A percentile compares a stretch with the other conserved stretches of the same genome.
Evolutionary conservation across 2,888 invertebrate genomes (phyloP).

Genomic region (Prosopocoilus inquinatus): DNA sequence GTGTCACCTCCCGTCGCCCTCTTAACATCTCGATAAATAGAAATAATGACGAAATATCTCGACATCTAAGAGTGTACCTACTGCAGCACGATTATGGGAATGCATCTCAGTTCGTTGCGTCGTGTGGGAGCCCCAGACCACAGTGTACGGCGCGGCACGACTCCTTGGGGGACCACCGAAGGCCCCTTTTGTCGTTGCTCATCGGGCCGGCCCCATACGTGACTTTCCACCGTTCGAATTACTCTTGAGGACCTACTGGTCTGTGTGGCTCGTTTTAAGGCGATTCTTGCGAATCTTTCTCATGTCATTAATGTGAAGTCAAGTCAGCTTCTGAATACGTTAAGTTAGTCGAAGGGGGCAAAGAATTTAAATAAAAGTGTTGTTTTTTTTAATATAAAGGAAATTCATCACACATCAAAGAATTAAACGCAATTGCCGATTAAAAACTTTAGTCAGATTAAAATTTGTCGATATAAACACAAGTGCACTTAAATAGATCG

Average conservation of each 20-base stretch:
- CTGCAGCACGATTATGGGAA: slow-evolving; percentile 20
- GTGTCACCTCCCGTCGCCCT: slow-evolving; percentile 1
- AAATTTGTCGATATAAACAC: too few relatives aligned
- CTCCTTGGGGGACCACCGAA: slow-evolving; percentile 28
- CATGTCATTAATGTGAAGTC: slow-evolving; percentile 14
- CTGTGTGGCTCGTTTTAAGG: slow-evolving; percentile 11
- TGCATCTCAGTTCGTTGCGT: slow-evolving; percentile 35
- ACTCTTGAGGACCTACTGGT: slow-evolving; percentile 14
- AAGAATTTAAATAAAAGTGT: too few relatives aligned
- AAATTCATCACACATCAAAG: too few relatives aligned
- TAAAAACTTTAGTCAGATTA: too few relatives aligned
- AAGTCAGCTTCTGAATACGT: not conserved
- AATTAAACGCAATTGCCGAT: too few relatives aligned
- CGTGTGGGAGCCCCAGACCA: slow-evolving; percentile 41
- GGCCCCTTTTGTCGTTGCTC: slow-evolving; percentile 28
- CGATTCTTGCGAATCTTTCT: slow-evolving; percentile 13
- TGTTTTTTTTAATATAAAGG: too few relatives aligned
- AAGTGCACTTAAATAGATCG: too few relatives aligned
- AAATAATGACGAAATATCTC: slow-evolving; percentile 14
- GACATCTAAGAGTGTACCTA: not conserved
- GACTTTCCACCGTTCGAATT: slow-evolving; percentile 9
- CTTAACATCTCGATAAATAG: slow-evolving; percentile 11
- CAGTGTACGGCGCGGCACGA: slow-evolving; percentile 30
- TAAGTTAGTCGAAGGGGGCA: too few relatives aligned
- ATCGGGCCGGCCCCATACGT: slow-evolving; percentile 20